A percentile compares a stretch with the other conserved stretches of the same genome.
These are phyloP conservation scores for Protonibea diacanthus DNA, from an alignment of 2,797 vertebrate species.

Conservation along the genomic window DNA sequence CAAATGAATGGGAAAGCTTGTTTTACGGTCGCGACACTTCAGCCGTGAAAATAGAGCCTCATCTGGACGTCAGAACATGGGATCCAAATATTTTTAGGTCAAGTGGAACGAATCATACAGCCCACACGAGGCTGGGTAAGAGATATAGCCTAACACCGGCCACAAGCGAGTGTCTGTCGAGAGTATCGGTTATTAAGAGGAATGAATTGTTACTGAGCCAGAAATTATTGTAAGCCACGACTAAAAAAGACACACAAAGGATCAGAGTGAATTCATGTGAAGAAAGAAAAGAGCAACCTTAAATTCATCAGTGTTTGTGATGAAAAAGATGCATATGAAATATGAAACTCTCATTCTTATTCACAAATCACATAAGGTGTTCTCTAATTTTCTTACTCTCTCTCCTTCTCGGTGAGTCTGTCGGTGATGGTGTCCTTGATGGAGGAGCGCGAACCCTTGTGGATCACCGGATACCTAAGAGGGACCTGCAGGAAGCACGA, in stretches of 20 bases:
- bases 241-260: too few relatives aligned
- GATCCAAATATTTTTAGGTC: too few relatives aligned
- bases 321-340: not conserved
- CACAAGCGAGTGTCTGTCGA: not conserved
- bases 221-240: too few relatives aligned
- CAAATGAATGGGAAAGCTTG: slow-evolving; percentile 1
- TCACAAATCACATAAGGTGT: not conserved
- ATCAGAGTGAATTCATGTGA: not conserved
- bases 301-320: too few relatives aligned
- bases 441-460: slow-evolving; percentile 96
- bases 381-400: slow-evolving; percentile 90
- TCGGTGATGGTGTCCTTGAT: slow-evolving; percentile 99
- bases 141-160: not conserved
- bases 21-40: not conserved
- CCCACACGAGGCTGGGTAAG: not conserved
- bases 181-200: too few relatives aligned
- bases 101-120: not conserved
- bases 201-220: too few relatives aligned
- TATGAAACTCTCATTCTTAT: too few relatives aligned
- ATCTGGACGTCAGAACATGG: not conserved
- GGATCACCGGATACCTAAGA: slow-evolving; percentile 96
- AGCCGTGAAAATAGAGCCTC: slow-evolving; percentile 14
- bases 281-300: too few relatives aligned
- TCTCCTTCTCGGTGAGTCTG: slow-evolving; percentile 95
- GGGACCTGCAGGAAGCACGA: slow-evolving; percentile 98